Conservation (phyloP, 2,113 vertebrate species). For the Vidua chalybeata region DNA sequence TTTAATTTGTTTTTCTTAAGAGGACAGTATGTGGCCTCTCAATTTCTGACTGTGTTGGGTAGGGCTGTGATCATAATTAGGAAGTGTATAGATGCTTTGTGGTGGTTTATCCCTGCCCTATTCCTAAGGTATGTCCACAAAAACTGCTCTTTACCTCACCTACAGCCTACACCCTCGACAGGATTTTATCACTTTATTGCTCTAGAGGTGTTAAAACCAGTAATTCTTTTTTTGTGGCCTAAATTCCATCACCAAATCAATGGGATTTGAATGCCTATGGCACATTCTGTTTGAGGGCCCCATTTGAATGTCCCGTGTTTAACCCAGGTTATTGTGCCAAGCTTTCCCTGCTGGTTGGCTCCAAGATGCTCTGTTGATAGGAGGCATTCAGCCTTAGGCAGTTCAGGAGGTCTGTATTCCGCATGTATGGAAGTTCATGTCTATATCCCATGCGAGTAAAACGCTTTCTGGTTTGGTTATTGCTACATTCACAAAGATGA, state of each 20-base stretch:
- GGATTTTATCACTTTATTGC: not conserved
- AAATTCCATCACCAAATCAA: not conserved
- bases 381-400: not conserved
- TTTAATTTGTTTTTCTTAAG: not conserved
- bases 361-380: not conserved
- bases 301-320: not conserved
- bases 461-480: not conserved
- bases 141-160: not conserved
- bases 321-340: not conserved
- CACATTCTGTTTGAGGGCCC: not conserved
- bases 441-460: not conserved
- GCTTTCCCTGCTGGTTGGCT: not conserved
- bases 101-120: rapidly evolving
- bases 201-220: not conserved
- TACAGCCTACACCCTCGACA: not conserved
- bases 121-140: not conserved
- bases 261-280: not conserved
- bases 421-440: rapidly evolving
- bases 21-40: rapidly evolving
- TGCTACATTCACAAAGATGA: not conserved
- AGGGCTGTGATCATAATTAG: not conserved
- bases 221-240: not conserved
- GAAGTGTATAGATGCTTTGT: not conserved
- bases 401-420: not conserved
- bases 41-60: not conserved